phyloP scores from a whole-genome alignment of 2,797 vertebrate species.

The Tamandua tetradactyla region DNA sequence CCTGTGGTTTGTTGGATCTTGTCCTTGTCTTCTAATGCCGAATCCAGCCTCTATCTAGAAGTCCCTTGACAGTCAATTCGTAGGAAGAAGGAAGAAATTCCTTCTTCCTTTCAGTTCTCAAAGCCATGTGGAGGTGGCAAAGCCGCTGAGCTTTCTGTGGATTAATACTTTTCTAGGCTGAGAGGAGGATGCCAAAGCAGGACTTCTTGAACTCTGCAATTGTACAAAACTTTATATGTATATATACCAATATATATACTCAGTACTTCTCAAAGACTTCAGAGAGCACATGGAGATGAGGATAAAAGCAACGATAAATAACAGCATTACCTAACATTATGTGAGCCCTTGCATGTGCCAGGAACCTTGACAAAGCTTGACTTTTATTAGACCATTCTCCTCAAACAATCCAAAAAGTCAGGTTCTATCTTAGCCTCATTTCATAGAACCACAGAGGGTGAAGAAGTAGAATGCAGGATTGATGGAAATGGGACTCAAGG shows the following conservation, averaged over 20 bases:
- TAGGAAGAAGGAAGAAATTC: neutral
- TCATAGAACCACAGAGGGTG: neutral
- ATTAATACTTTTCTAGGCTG: neutral
- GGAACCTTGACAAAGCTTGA: neutral
- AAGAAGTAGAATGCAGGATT: neutral
- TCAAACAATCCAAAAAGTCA: neutral
- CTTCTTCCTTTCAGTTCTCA: neutral
- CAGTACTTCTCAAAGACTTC: neutral
- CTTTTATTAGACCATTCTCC: neutral
- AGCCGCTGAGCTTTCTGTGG: neutral
- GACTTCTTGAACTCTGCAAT: neutral
- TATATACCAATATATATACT: fast-evolving
- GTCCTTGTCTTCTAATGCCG: neutral
- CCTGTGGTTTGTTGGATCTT: neutral
- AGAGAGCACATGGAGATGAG: neutral
- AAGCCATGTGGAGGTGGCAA: no score
- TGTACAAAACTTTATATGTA: neutral
- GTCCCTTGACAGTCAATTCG: neutral
- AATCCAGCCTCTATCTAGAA: neutral
- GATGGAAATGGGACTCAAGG: neutral
- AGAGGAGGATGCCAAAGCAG: neutral
- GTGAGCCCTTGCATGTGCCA: neutral
- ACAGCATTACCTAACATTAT: neutral
- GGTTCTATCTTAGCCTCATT: constrained; percentile 5
- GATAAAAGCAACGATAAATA: neutral